phyloP scores from a whole-genome alignment of 2,888 invertebrate genomes.

The Rosalia funebris region DNA sequence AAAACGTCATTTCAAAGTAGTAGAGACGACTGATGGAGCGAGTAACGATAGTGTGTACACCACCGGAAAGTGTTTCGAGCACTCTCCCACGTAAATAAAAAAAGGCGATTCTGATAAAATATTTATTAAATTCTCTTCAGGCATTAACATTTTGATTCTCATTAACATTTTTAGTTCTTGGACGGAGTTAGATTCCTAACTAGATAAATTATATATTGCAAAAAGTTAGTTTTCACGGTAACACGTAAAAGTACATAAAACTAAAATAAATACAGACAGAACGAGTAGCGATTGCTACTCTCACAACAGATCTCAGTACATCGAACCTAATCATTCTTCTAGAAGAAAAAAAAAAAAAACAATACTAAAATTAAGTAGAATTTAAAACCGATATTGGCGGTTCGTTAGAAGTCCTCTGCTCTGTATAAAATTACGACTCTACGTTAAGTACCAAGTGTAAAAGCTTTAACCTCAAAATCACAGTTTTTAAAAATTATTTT shows the following conservation, averaged over 20 bases:
- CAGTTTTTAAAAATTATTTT: constrained; percentile 34
- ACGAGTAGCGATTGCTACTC: neutral
- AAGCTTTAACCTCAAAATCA: constrained; percentile 35
- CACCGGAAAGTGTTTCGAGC: too few relatives aligned
- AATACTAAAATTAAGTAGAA: neutral
- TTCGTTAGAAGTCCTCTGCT: neutral
- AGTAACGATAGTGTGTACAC: too few relatives aligned
- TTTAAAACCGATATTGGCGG: neutral
- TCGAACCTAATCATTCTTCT: too few relatives aligned
- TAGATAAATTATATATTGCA: constrained; percentile 6
- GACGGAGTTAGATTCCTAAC: constrained; percentile 24
- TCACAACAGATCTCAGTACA: too few relatives aligned
- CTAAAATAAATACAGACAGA: constrained; percentile 3
- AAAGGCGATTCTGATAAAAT: constrained; percentile 21
- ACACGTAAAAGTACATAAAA: neutral
- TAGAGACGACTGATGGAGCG: too few relatives aligned
- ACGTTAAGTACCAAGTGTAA: constrained; percentile 32
- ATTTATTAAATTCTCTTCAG: constrained; percentile 28
- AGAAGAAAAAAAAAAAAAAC: neutral
- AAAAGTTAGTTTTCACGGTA: constrained; percentile 17
- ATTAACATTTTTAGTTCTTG: constrained; percentile 16
- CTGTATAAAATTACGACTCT: constrained; percentile 16
- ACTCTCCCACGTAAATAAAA: too few relatives aligned
- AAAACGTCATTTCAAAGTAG: too few relatives aligned
- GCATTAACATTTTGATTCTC: constrained; percentile 24